Conservation (phyloP, 2,113 vertebrate species). For the Petaurus breviceps region DNA sequence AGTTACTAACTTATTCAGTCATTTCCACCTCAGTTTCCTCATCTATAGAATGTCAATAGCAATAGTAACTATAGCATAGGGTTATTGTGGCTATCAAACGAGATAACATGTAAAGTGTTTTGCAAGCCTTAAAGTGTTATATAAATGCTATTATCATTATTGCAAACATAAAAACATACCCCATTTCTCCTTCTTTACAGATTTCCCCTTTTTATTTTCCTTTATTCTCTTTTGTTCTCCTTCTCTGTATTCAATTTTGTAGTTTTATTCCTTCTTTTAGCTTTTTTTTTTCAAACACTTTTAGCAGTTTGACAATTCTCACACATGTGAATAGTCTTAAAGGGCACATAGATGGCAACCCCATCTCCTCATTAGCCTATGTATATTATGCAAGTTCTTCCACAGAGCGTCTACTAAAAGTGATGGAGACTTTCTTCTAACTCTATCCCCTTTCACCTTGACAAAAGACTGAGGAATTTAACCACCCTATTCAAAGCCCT, state of each 20-base stretch:
- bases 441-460: neutral
- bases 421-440: neutral
- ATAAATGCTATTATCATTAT: neutral
- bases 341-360: neutral
- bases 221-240: neutral
- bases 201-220: neutral
- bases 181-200: neutral
- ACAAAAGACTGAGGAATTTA: neutral
- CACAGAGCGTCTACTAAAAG: neutral
- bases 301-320: neutral
- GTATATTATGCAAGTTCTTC: neutral
- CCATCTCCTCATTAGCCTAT: neutral
- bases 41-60: neutral
- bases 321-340: neutral
- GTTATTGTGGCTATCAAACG: neutral
- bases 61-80: neutral
- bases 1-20: neutral
- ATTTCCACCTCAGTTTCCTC: neutral
- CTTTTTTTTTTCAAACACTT: neutral
- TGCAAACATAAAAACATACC: neutral
- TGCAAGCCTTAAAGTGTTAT: neutral
- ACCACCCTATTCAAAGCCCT: neutral
- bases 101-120: neutral
- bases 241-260: neutral
- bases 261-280: neutral